Evolutionary conservation across 2,888 invertebrate genomes (phyloP).

Genomic region (Nymphalis urticae): DNA sequence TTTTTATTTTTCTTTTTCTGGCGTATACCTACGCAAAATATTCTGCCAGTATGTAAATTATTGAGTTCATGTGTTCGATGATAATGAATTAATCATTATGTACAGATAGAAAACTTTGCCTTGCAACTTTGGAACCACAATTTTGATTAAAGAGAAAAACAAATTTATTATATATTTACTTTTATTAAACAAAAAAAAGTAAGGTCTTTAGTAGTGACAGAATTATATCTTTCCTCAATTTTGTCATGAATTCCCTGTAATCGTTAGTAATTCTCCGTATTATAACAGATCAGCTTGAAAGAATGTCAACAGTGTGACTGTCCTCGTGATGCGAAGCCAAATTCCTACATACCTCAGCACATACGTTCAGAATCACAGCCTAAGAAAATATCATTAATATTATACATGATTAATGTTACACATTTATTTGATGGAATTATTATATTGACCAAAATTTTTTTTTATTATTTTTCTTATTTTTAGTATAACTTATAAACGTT

Average conservation of each 20-base stretch:
- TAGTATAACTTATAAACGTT: too few species aligned
- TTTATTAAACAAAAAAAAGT: not conserved
- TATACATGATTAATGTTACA: not conserved
- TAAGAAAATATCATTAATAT: not conserved
- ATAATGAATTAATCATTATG: too few species aligned
- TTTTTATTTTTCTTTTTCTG: not conserved
- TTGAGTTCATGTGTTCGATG: too few species aligned
- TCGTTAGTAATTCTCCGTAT: slow-evolving; percentile 24
- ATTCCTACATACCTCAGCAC: slow-evolving; percentile 1
- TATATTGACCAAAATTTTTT: too few species aligned
- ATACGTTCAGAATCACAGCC: not conserved
- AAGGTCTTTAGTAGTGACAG: too few species aligned
- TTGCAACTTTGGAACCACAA: too few species aligned
- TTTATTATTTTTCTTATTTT: too few species aligned
- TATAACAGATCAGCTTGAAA: slow-evolving; percentile 13
- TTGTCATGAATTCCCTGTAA: slow-evolving; percentile 23
- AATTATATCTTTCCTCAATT: slow-evolving; percentile 10
- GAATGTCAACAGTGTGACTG: slow-evolving; percentile 20
- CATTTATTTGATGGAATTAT: too few species aligned
- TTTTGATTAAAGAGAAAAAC: too few species aligned
- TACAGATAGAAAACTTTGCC: too few species aligned
- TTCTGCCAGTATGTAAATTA: too few species aligned
- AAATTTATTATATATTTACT: not conserved
- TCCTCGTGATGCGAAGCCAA: slow-evolving; percentile 26
- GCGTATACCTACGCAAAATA: too few species aligned